A percentile compares a stretch with the other conserved stretches of the same genome.
These are phyloP conservation scores for Pangasius macronema DNA, from an alignment of 2,797 vertebrate species.

Conservation along the genomic window DNA sequence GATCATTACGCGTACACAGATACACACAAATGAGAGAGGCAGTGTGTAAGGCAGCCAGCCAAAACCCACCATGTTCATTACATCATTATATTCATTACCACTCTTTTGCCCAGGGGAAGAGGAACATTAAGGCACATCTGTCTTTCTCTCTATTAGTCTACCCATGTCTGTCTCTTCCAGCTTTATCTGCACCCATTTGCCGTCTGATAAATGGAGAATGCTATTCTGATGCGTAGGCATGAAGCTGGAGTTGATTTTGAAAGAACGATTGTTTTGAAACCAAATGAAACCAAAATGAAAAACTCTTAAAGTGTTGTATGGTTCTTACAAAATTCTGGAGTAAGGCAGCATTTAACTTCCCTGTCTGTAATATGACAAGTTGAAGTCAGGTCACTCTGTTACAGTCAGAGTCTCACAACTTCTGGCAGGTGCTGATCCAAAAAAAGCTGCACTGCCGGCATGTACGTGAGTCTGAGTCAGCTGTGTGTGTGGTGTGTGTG, in stretches of 20 bases:
- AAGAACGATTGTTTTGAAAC: background rate
- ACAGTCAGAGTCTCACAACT: background rate
- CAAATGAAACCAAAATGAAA: background rate
- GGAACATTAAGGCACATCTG: conserved; percentile 2
- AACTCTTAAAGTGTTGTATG: background rate
- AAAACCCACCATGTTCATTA: conserved; percentile 24
- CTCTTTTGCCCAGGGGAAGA: background rate
- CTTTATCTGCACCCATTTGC: background rate
- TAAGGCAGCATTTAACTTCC: background rate
- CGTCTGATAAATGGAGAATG: background rate
- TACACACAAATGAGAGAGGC: background rate
- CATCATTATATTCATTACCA: conserved; percentile 29
- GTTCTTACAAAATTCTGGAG: background rate
- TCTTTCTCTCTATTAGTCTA: background rate
- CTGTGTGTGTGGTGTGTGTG: conserved; percentile 18
- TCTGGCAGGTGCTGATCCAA: conserved; percentile 7
- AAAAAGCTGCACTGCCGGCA: conserved; percentile 7
- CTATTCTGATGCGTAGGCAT: background rate
- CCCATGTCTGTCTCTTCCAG: background rate
- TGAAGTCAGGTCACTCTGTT: conserved; percentile 10
- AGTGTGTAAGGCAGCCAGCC: conserved; percentile 13
- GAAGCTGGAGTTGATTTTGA: background rate
- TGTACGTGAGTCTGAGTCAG: background rate
- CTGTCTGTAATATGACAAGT: conserved; percentile 5
- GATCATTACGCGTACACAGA: background rate